A percentile compares a stretch with the other conserved stretches of the same genome.
phyloP scores from a whole-genome alignment of 1,140 invertebrate genomes.

The Sipha flava region DNA sequence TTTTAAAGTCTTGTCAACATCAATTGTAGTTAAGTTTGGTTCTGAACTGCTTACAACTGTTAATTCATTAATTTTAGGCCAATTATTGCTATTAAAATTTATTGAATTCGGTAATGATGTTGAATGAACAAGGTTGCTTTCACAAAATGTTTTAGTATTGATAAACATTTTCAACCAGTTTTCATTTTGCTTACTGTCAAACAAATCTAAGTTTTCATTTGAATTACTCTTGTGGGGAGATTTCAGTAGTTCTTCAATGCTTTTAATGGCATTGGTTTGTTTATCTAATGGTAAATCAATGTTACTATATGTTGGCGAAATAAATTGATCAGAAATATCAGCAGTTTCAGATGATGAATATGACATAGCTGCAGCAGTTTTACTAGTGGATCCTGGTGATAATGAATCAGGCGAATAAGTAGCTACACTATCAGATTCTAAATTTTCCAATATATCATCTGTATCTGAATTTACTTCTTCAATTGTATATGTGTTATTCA shows the following conservation, averaged over 20 bases:
- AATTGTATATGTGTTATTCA: slow-evolving; percentile 36
- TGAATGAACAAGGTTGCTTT: not conserved
- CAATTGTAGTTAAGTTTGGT: slow-evolving; percentile 1
- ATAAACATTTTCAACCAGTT: slow-evolving; percentile 20
- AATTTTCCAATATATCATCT: slow-evolving; percentile 21
- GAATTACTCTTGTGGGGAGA: not conserved
- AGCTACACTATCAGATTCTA: slow-evolving; percentile 22
- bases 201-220: not conserved
- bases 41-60: not conserved
- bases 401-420: slow-evolving; percentile 38
- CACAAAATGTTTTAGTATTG: not conserved
- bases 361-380: slow-evolving; percentile 33
- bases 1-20: not conserved
- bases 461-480: slow-evolving; percentile 42
- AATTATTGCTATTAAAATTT: slow-evolving; percentile 30
- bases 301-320: slow-evolving; percentile 19
- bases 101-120: slow-evolving; percentile 25
- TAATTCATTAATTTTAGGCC: slow-evolving; percentile 36
- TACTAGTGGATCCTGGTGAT: slow-evolving; percentile 35
- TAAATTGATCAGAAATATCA: slow-evolving; percentile 39
- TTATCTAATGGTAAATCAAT: slow-evolving; percentile 12
- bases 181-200: not conserved
- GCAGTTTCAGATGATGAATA: slow-evolving; percentile 40
- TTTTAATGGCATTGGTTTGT: slow-evolving; percentile 12
- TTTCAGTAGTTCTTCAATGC: not conserved